phyloP scores from a whole-genome alignment of 2,888 invertebrate genomes.

The Cyaniris semiargus region DNA sequence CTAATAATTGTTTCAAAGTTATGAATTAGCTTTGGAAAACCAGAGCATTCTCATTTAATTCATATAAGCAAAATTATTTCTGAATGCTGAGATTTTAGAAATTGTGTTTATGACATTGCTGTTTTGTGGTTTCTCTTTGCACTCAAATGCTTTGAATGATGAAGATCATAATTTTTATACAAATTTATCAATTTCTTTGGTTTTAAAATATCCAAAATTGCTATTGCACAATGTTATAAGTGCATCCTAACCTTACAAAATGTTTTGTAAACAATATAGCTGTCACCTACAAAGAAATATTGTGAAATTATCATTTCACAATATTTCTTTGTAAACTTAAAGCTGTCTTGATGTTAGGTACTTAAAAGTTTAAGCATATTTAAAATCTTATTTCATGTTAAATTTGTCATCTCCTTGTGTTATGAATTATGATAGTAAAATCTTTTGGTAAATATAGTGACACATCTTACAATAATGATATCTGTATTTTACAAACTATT shows the following conservation, averaged over 20 bases:
- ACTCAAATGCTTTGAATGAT: neutral
- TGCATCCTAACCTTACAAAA: slow-evolving; percentile 24
- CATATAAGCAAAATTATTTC: neutral
- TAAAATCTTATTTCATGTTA: no score
- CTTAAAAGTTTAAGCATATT: neutral
- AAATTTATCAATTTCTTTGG: neutral
- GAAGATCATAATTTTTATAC: neutral
- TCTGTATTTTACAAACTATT: no score
- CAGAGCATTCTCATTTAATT: neutral
- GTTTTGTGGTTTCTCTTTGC: neutral
- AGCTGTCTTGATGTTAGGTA: neutral
- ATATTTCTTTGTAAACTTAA: neutral
- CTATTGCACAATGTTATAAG: slow-evolving; percentile 5
- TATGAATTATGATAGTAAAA: no score
- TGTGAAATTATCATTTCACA: neutral
- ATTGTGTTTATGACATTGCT: neutral
- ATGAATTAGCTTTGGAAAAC: neutral
- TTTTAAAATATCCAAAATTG: neutral
- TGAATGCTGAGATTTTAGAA: neutral
- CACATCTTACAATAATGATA: no score
- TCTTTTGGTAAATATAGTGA: no score
- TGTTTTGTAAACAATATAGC: slow-evolving; percentile 24
- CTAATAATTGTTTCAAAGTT: neutral
- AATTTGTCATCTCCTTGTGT: no score
- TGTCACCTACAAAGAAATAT: neutral